These are phyloP conservation scores for Eilema depressum DNA, from an alignment of 2,888 invertebrate genomes.

Conservation along the genomic window DNA sequence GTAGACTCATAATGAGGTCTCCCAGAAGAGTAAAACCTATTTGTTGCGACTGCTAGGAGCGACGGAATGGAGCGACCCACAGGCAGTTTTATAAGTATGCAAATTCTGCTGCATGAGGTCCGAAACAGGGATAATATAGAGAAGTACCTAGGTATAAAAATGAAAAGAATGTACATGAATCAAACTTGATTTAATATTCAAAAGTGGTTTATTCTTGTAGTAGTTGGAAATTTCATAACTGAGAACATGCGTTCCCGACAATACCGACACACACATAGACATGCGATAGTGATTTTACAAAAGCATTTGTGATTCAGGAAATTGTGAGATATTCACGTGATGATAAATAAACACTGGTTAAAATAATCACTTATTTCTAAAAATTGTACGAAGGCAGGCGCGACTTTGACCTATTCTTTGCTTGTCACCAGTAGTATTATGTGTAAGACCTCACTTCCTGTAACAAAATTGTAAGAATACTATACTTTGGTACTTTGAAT, in stretches of 20 bases:
- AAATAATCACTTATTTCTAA: slow-evolving; percentile 1
- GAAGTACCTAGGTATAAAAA: background rate
- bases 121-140: no score
- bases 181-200: background rate
- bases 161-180: background rate
- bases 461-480: background rate
- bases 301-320: background rate
- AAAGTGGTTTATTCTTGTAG: background rate
- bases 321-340: no score
- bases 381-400: background rate
- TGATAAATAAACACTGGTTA: background rate
- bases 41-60: no score
- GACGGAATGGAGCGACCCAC: no score
- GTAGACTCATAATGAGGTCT: no score
- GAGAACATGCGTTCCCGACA: background rate
- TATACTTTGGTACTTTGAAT: background rate
- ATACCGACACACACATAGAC: background rate
- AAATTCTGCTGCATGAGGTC: no score
- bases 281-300: background rate
- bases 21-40: no score
- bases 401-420: background rate
- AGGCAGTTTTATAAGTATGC: no score
- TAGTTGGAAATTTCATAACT: background rate
- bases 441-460: background rate
- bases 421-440: background rate